A percentile compares a stretch with the other conserved stretches of the same genome.
Evolutionary conservation across 2,113 vertebrate genomes (phyloP).

Genomic region (Hypocryptadius cinnamomeus): DNA sequence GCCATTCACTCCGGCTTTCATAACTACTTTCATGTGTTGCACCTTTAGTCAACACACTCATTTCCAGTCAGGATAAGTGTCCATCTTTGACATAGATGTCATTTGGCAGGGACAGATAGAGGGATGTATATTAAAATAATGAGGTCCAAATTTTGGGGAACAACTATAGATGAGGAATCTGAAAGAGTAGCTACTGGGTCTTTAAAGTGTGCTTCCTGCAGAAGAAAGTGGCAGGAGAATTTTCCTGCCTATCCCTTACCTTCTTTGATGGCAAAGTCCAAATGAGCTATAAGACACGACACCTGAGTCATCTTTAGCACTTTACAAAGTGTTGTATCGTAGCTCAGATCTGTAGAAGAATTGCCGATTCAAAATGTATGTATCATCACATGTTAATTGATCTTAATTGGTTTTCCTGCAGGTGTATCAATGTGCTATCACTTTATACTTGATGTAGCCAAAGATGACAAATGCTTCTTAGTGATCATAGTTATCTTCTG

Average conservation of each 20-base stretch:
- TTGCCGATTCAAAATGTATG: background rate
- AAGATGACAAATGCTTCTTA: background rate
- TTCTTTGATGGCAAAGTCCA: background rate
- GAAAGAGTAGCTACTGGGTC: background rate
- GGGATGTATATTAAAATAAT: background rate
- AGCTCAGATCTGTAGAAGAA: background rate
- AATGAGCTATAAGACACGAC: background rate
- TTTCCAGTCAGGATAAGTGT: background rate
- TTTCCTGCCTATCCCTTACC: background rate
- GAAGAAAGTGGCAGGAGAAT: background rate
- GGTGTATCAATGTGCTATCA: background rate
- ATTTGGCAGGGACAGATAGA: background rate
- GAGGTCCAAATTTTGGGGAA: background rate
- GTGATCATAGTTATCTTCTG: background rate
- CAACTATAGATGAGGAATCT: background rate
- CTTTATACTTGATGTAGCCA: background rate
- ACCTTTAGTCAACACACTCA: background rate
- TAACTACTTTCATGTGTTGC: background rate
- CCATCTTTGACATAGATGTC: background rate
- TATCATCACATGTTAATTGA: background rate
- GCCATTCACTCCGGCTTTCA: background rate
- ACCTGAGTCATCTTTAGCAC: background rate
- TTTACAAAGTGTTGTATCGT: background rate
- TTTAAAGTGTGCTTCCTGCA: background rate
- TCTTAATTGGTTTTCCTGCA: background rate